Conservation (phyloP, 2,113 vertebrate species). For the Herpailurus yagouaroundi region DNA sequence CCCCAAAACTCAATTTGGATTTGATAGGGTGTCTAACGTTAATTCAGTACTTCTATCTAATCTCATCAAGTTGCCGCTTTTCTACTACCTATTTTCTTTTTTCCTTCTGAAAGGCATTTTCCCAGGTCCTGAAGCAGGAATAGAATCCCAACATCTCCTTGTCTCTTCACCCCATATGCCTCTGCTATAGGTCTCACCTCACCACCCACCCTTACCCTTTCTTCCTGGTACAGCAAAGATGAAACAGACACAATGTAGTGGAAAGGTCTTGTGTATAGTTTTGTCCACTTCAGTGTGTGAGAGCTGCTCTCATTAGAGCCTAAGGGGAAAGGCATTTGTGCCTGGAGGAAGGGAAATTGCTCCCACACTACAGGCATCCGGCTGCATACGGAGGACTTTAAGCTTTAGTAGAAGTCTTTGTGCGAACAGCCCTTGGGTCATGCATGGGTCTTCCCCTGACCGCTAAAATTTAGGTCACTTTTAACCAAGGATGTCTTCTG, state of each 20-base stretch:
- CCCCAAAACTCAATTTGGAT: not conserved
- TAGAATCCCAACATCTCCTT: not conserved
- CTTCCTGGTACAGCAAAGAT: not conserved
- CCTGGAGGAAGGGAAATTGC: not conserved
- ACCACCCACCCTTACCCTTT: not conserved
- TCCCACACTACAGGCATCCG: not conserved
- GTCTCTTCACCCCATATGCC: not conserved
- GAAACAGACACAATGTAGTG: not conserved
- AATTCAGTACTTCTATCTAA: not conserved
- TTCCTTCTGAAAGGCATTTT: not conserved
- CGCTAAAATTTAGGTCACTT: accelerated
- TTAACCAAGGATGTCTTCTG: not conserved
- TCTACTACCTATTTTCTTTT: not conserved
- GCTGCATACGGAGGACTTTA: not conserved
- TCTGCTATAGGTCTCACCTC: not conserved
- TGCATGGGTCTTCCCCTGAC: not conserved
- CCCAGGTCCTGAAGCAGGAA: not conserved
- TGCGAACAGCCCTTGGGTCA: not conserved
- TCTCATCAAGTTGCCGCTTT: not conserved
- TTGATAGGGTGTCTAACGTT: not conserved
- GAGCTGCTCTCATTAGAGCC: not conserved
- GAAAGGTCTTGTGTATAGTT: slow-evolving; percentile 25
- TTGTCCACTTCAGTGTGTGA: not conserved
- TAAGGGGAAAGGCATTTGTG: not conserved
- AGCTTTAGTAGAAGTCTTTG: not conserved